These are phyloP conservation scores for Dendrolimus punctatus DNA, from an alignment of 1,140 invertebrate genomes.

Conservation along the genomic window DNA sequence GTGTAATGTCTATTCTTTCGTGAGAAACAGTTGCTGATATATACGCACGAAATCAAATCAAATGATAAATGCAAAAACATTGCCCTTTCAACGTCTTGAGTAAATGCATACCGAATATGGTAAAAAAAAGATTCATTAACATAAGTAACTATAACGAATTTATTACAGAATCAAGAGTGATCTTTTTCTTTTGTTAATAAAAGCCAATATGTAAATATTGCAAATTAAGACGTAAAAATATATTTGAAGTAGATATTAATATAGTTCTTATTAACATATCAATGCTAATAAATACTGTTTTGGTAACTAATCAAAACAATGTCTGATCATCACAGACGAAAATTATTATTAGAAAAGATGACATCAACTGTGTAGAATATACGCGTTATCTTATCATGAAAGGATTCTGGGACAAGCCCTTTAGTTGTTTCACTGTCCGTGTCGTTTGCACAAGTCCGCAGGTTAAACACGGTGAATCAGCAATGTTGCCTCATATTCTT, in stretches of 20 bases:
- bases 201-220: too few species aligned
- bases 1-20: background rate
- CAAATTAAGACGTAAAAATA: too few species aligned
- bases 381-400: slow-evolving; percentile 4
- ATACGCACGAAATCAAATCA: too few species aligned
- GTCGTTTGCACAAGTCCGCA: slow-evolving; percentile 2
- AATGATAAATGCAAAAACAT: too few species aligned
- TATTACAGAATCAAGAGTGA: too few species aligned
- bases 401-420: slow-evolving; percentile 16
- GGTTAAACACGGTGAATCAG: slow-evolving; percentile 30
- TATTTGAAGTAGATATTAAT: too few species aligned
- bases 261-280: background rate
- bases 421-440: slow-evolving; percentile 10
- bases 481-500: slow-evolving; percentile 17
- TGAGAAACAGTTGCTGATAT: background rate
- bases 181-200: too few species aligned
- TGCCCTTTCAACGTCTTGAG: too few species aligned
- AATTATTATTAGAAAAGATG: slow-evolving; percentile 10
- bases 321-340: slow-evolving; percentile 4
- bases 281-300: slow-evolving; percentile 13
- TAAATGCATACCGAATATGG: too few species aligned
- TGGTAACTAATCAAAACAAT: slow-evolving; percentile 2
- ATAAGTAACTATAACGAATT: too few species aligned
- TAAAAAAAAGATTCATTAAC: too few species aligned
- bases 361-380: slow-evolving; percentile 17